Conservation (phyloP, 1,140 invertebrate genomes). For the Prorops nasuta region DNA sequence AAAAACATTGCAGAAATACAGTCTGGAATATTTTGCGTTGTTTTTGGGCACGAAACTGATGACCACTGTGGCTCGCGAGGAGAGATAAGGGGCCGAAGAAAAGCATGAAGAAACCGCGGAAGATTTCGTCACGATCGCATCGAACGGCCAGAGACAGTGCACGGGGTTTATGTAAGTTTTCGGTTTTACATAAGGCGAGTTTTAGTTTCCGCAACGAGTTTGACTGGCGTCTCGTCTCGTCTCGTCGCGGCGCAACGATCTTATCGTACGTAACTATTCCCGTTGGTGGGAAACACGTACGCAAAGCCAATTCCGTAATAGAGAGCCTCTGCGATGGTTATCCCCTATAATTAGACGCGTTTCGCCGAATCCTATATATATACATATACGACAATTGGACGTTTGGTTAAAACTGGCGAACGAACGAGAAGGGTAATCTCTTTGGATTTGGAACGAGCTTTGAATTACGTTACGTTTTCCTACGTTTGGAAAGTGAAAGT, state of each 20-base stretch:
- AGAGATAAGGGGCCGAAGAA: neutral
- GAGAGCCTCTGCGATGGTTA: too few relatives aligned
- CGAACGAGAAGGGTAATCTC: too few relatives aligned
- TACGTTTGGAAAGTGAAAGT: slow-evolving; percentile 33
- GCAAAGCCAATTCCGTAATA: too few relatives aligned
- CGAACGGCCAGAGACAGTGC: neutral
- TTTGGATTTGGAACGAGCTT: too few relatives aligned
- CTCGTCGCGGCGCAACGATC: slow-evolving; percentile 9
- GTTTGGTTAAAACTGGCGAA: too few relatives aligned
- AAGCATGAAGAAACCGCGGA: neutral
- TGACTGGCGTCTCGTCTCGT: slow-evolving; percentile 11
- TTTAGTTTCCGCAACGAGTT: slow-evolving; percentile 10
- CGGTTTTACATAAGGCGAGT: slow-evolving; percentile 13
- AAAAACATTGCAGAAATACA: too few relatives aligned
- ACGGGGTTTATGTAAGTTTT: slow-evolving; percentile 11
- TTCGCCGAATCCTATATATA: too few relatives aligned
- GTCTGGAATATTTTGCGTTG: too few relatives aligned
- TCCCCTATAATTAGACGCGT: too few relatives aligned
- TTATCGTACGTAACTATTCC: slow-evolving; percentile 12
- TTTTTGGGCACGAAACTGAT: too few relatives aligned
- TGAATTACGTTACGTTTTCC: too few relatives aligned
- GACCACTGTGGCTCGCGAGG: neutral
- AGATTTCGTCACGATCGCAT: slow-evolving; percentile 15
- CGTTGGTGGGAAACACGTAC: slow-evolving; percentile 10
- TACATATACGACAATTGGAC: too few relatives aligned